Evolutionary conservation across 2,888 invertebrate genomes (phyloP).

Genomic region (Morpho deidamia): DNA sequence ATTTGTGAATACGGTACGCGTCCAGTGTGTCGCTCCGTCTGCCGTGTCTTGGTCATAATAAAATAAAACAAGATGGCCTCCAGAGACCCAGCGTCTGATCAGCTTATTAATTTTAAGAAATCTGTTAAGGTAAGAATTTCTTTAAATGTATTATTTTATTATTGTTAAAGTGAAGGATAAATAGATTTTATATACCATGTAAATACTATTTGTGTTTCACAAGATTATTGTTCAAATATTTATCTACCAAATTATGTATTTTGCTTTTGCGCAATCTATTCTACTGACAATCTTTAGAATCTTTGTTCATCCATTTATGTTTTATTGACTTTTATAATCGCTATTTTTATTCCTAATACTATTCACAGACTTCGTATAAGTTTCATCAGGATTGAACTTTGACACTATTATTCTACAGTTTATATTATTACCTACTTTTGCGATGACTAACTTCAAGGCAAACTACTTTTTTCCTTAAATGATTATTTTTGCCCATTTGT

Average conservation of each 20-base stretch:
- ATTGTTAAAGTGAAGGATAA: too few species aligned
- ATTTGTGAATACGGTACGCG: conserved; percentile 52
- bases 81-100: conserved; percentile 81
- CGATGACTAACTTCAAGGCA: too few species aligned
- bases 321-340: neutral
- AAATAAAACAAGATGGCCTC: conserved; percentile 50
- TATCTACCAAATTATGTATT: neutral
- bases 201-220: too few species aligned
- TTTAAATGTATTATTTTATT: neutral
- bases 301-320: too few species aligned
- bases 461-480: neutral
- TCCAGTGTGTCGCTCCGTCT: conserved; percentile 50
- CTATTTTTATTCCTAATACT: neutral
- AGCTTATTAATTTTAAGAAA: conserved; percentile 80
- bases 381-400: neutral
- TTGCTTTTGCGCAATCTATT: neutral
- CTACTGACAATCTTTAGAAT: too few species aligned
- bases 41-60: neutral
- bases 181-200: too few species aligned
- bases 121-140: conserved; percentile 73
- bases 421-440: too few species aligned
- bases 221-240: too few species aligned
- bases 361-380: too few species aligned
- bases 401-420: neutral
- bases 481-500: neutral